Conservation (phyloP, 2,113 vertebrate genomes). For the Thymallus thymallus region DNA sequence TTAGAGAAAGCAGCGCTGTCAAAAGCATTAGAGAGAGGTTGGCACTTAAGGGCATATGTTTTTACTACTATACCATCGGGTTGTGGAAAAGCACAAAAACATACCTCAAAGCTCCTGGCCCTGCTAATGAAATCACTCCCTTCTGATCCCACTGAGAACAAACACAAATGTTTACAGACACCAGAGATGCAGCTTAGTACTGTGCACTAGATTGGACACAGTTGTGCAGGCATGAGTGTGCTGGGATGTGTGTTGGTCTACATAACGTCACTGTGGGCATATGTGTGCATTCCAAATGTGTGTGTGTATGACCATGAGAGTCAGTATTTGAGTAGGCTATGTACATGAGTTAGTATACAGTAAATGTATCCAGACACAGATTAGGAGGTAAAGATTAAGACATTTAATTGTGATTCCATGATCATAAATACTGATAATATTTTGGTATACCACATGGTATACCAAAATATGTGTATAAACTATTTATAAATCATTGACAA, state of each 20-base stretch:
- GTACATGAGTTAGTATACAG: too few species aligned
- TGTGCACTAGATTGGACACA: conserved; percentile 38
- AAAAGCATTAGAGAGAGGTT: conserved; percentile 77
- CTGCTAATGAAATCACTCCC: conserved; percentile 76
- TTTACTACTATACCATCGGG: conserved; percentile 71
- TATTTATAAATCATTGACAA: background rate
- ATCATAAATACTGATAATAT: too few species aligned
- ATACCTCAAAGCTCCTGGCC: conserved; percentile 74
- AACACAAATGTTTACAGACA: conserved; percentile 70
- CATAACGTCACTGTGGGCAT: background rate
- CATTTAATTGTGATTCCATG: too few species aligned
- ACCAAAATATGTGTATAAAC: too few species aligned
- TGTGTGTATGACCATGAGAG: background rate
- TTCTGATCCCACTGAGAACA: conserved; percentile 46
- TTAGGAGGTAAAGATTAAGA: too few species aligned
- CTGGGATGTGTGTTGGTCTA: background rate
- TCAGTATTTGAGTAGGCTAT: too few species aligned
- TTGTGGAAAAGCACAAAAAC: conserved; percentile 69
- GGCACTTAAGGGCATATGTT: conserved; percentile 79
- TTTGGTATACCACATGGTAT: too few species aligned
- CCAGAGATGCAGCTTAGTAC: conserved; percentile 17
- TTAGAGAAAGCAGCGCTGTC: conserved; percentile 80
- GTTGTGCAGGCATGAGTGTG: conserved; percentile 3
- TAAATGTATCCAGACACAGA: too few species aligned
- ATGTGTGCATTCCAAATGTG: background rate